Base-by-base conservation (phyloP, 2,888 invertebrate species). In the Macrophya alboannulata region DNA sequence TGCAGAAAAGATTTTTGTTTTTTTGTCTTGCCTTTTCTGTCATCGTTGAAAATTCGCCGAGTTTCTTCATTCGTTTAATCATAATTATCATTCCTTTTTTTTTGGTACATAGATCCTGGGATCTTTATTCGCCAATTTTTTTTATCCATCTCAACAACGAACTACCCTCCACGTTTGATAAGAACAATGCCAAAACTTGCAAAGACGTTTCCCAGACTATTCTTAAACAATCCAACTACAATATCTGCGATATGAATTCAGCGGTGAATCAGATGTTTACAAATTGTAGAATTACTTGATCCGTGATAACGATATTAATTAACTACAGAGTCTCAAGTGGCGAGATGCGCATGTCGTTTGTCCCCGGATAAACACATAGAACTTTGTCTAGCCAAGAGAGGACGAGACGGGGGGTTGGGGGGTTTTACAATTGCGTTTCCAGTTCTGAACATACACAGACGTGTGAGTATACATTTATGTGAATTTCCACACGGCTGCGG, bases 261-360 rank as follows among this genome's bases (percentile, higher is more conserved):
- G 62, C 25, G 62, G 62, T 62, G 43, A 31, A 21, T 51, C 55
- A 62, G n/a, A 62, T 62, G 81, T 62, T 81, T 43, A 62, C 62
- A 62, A 62, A 81, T 81, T 43, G 59, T 81, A 25, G 37, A 21
- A 81, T 31, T 15, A 40, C 31, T 81, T 45, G 59, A 81, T 62
- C 62, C 43, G 59, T 62, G 43, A 59, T 43, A 62, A 81, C 62
- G 15, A 81, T 81, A 43, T 81, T 21, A 81, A 81, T 62, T 81
- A 81, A 81, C n/a, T n/a, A n/a, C 62, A 51, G 15, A 62, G 81
- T 59, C 43, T 10, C 62, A 62, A 51, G 31, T 77, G 31, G 31
- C n/a, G 77, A 81, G 25, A 81, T 77, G 15, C 55, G 77, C 55
- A 17, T 77, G 25, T 9, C 31, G 72, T 72, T 68, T 74, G 55